Conservation (phyloP, 2,797 vertebrate species). For the Alauda arvensis region DNA sequence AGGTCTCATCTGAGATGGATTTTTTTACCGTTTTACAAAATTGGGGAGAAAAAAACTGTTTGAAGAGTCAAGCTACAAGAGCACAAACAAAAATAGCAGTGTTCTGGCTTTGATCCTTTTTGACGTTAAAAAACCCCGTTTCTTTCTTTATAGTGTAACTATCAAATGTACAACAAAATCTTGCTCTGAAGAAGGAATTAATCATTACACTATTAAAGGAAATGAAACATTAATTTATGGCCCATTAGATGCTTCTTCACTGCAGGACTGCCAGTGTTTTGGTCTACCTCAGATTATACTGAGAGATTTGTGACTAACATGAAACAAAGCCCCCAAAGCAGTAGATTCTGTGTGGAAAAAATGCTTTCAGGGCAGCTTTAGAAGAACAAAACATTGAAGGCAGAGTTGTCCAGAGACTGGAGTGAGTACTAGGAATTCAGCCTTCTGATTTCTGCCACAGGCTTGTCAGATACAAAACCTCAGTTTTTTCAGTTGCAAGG, state of each 20-base stretch:
- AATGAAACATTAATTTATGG: conserved; percentile 60
- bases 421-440: not conserved
- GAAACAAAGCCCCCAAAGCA: conserved; percentile 36
- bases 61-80: conserved; percentile 23
- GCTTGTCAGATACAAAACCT: not conserved
- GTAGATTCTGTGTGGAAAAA: conserved; percentile 26
- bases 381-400: conserved; percentile 2
- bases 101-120: conserved; percentile 44
- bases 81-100: conserved; percentile 40
- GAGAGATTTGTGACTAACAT: conserved; percentile 44
- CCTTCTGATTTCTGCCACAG: not conserved
- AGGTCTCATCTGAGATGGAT: conserved; percentile 24
- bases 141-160: conserved; percentile 22
- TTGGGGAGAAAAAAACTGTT: conserved; percentile 11
- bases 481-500: not conserved
- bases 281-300: conserved; percentile 28
- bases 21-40: conserved; percentile 37
- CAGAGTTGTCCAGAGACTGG: not conserved
- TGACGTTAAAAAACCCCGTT: not conserved
- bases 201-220: conserved; percentile 56
- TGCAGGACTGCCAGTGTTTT: conserved; percentile 9
- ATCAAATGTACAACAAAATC: conserved; percentile 26
- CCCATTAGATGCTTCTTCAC: conserved; percentile 41
- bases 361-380: conserved; percentile 19
- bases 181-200: conserved; percentile 45